phyloP scores from a whole-genome alignment of 2,888 invertebrate genomes.

The Omphaloscelis lunosa region DNA sequence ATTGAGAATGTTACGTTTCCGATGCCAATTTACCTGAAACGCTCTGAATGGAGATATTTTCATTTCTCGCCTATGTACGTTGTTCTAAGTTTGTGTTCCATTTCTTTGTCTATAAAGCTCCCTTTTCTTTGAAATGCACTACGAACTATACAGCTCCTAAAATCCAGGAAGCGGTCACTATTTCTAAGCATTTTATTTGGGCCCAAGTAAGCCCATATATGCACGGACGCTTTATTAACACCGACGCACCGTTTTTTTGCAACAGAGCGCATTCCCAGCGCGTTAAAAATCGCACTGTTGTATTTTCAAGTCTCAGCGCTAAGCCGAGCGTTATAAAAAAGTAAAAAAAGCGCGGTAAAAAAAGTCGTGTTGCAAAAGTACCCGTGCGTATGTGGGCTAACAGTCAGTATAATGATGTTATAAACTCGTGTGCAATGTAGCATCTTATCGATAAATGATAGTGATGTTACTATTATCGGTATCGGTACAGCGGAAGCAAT shows the following conservation, averaged over 20 bases:
- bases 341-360: no score
- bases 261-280: no score
- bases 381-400: no score
- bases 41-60: not conserved
- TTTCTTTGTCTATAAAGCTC: not conserved
- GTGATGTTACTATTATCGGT: constrained; percentile 2
- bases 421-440: not conserved
- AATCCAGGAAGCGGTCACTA: not conserved
- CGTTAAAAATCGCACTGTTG: no score
- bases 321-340: no score
- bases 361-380: no score
- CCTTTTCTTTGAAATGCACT: not conserved
- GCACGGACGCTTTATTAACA: no score
- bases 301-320: no score
- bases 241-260: no score
- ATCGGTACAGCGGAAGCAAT: not conserved
- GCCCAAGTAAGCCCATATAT: not conserved
- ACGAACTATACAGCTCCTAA: no score
- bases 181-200: not conserved
- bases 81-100: not conserved
- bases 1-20: not conserved
- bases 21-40: not conserved
- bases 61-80: not conserved
- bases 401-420: not conserved
- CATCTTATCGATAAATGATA: constrained; percentile 2